Conservation (phyloP, 2,888 invertebrate species). For the Oscheius myriophilus region DNA sequence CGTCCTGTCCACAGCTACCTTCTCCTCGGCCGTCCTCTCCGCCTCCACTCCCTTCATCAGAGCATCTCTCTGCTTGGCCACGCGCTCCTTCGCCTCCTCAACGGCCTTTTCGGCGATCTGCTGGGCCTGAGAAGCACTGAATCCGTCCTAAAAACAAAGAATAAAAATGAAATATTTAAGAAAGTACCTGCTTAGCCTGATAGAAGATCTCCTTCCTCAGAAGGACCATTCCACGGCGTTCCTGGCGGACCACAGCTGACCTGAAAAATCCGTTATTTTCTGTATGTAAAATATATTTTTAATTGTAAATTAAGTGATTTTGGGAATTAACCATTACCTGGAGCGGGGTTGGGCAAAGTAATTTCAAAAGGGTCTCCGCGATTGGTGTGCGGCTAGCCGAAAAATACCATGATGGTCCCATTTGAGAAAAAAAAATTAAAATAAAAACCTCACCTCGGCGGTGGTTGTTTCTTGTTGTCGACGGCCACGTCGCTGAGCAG, state of each 20-base stretch:
- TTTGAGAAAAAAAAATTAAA: too few species aligned
- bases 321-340: not conserved
- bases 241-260: conserved; percentile 1
- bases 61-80: conserved; percentile 39
- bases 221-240: conserved; percentile 19
- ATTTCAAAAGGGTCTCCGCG: too few species aligned
- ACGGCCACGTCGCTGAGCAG: conserved; percentile 39
- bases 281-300: too few species aligned
- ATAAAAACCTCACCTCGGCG: conserved; percentile 26
- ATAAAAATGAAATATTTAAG: not conserved
- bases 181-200: conserved; percentile 59
- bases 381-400: too few species aligned
- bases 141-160: conserved; percentile 37
- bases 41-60: conserved; percentile 23
- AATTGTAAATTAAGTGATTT: not conserved
- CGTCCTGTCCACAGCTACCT: conserved; percentile 30
- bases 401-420: too few species aligned
- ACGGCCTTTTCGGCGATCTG: conserved; percentile 52
- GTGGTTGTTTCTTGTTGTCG: conserved; percentile 19
- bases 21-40: conserved; percentile 35
- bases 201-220: conserved; percentile 60
- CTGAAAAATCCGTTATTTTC: conserved; percentile 1
- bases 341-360: too few species aligned
- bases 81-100: conserved; percentile 42
- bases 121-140: conserved; percentile 47